Evolutionary conservation across 2,888 invertebrate species (phyloP).

Genomic region (Rhingia campestris): DNA sequence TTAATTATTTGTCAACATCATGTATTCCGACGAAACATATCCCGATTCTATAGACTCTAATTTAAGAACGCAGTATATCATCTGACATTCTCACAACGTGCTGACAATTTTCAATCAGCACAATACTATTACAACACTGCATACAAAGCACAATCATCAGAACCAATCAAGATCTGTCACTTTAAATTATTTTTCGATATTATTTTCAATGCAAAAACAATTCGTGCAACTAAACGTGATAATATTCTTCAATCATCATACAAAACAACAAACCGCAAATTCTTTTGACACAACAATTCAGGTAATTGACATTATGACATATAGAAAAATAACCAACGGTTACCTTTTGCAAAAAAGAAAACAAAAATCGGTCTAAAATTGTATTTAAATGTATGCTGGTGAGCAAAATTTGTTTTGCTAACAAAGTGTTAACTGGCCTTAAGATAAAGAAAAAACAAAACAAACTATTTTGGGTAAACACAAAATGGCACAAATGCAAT

Average conservation of each 20-base stretch:
- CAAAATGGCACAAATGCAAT: constrained; percentile 6
- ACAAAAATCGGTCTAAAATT: constrained; percentile 23
- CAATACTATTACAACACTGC: constrained; percentile 6
- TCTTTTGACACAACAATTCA: constrained; percentile 16
- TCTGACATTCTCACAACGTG: too few species aligned
- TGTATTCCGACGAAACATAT: too few species aligned
- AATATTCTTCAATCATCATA: neutral
- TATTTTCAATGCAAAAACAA: neutral
- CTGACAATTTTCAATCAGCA: constrained; percentile 7
- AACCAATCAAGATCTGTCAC: constrained; percentile 18
- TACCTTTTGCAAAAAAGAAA: too few species aligned
- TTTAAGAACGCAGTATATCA: too few species aligned
- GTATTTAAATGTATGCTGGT: constrained; percentile 51
- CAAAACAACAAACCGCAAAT: neutral
- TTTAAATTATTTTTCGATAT: neutral
- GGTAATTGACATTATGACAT: constrained; percentile 14
- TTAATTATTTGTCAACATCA: too few species aligned
- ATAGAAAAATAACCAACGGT: neutral
- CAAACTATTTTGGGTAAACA: constrained; percentile 28
- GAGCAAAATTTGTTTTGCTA: constrained; percentile 3
- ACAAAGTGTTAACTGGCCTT: constrained; percentile 29
- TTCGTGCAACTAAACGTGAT: constrained; percentile 12
- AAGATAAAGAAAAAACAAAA: constrained; percentile 4
- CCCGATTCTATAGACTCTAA: too few species aligned
- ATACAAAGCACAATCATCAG: constrained; percentile 1